Base-by-base conservation (phyloP, 2,888 invertebrate species). In the Neocrepidodera transversa region DNA sequence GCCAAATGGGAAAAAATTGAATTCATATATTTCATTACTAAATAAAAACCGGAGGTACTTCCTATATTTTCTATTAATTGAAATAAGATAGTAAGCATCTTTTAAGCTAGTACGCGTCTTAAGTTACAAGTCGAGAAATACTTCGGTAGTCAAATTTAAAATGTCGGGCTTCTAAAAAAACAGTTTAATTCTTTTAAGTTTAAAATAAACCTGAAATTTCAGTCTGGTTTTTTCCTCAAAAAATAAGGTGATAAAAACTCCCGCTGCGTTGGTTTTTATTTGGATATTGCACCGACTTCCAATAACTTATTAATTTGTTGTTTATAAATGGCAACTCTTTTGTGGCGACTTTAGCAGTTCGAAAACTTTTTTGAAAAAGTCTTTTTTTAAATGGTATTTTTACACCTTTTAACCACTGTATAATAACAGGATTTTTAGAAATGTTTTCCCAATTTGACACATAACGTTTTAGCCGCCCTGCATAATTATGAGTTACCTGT, bases 161-260 rank as follows among this genome's bases (percentile, higher is more conserved):
- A 23, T 14, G 40, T 40, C 13, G 40, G 14, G 40, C 5, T 40
- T 10, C 10, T 17, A 40, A 13, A 4, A 40, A 40, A 13, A 8
- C 14, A 40, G n/a, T 40, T 40, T 17, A 40, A 8, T 13, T 40
- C 17, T 40, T 40, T 40, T 14, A n/a, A n/a, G 40, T 10, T 40
- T 40, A 8, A 17, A 14, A 40, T 16, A 14, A 40, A 40, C 17
- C 40, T 40, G 3, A 40, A 51, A 6, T 30, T 1, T 18, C 59
- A 53, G 26, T 59, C 35, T 6, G 45, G 48, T 58, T 58, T 58
- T 51, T 49, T 20, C 16, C 28, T 52, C n/a, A 58, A 42, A 48
- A 59, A 48, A 26, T 20, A 36, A 1, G 47, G 45, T 47, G 49
- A 60, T 11, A 50, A 13, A 43, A 56, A 56, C 40, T 56, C 20